Evolutionary conservation across 2,888 invertebrate genomes (phyloP), one percentile per base, ranked within the genome.

Genomic region (Drosophila mercatorum): DNA sequence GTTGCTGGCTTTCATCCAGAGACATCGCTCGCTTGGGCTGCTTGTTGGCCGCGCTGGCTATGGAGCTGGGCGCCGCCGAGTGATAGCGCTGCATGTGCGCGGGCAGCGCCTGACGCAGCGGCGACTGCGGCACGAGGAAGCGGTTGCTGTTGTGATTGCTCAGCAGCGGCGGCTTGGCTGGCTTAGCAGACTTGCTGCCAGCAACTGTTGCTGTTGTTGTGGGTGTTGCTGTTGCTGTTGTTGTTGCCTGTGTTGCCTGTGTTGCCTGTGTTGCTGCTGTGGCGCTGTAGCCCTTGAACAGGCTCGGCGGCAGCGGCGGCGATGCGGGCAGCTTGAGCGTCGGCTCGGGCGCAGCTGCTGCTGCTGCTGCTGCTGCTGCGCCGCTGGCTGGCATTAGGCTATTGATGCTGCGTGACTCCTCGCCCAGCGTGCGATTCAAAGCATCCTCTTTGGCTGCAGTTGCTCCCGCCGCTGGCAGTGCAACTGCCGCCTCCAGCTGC

Each of bases 271-370:
- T 5, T 22, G 52, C 2, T 22, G 52, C 14, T 8, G 53, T 14
- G 10, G 53, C 26, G 26, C 12, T 53, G 38, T 26, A 89, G 10
- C 90, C 87, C 57, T 92, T 92, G 53, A 93, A 93, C 3, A 93
- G 74, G 60, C 92, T 93, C 11, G 92, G 92, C 8, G 92, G 92
- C 66, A 93, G 57, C 0, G 92, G 92, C 5, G 92, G 92, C 3
- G 92, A 92, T 0, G 89, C 83, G 1, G 92, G 92, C 55, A 92
- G 51, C 22, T 84, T 84, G 10, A 83, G 64, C 22, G 91, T 91
- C 34, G 51, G 51, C 69, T 72, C 28, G 0, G 36, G 28, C 55
- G 51, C 51, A 53, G 26, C 53, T 40, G 51, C 28, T 26, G 41
- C 31, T 43, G 38, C 17, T 43, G 38, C 17, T 17, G 17, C 10